These are phyloP conservation scores for Poeciliopsis prolifica DNA, from an alignment of 2,113 vertebrate species.

Conservation along the genomic window DNA sequence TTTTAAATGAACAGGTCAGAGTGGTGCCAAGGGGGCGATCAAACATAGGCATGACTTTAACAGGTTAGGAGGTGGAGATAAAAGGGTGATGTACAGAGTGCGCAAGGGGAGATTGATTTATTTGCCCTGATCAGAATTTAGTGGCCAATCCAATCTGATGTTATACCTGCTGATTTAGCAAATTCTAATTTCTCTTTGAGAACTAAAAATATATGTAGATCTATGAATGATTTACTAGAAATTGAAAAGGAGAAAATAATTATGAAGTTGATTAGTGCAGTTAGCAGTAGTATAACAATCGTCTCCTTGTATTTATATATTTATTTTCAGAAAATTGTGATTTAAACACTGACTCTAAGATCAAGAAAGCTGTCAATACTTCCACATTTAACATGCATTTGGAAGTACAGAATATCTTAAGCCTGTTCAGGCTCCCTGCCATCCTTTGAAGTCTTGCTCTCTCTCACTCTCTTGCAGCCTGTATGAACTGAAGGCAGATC, in stretches of 20 bases:
- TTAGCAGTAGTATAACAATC: too few species aligned
- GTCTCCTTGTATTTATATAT: neutral
- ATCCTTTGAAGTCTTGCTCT: neutral
- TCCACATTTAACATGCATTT: neutral
- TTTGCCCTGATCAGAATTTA: neutral
- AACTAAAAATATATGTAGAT: neutral
- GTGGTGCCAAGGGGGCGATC: constrained; percentile 73
- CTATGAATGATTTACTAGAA: neutral
- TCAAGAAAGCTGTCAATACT: neutral
- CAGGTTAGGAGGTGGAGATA: constrained; percentile 35
- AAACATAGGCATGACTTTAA: constrained; percentile 71
- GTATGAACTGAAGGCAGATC: neutral
- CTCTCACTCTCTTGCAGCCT: neutral
- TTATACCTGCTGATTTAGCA: neutral
- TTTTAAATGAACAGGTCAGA: constrained; percentile 81
- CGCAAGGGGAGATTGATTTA: neutral
- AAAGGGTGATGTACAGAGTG: constrained; percentile 1
- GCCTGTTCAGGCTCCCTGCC: neutral
- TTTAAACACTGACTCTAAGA: neutral
- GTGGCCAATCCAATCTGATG: neutral
- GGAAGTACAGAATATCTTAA: too few species aligned
- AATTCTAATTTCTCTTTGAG: neutral
- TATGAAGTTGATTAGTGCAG: neutral
- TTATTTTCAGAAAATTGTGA: neutral
- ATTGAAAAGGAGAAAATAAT: neutral